Evolutionary conservation across 2,888 invertebrate species (phyloP), one percentile per base, ranked within the genome.

Genomic region (Drosophila yooni): DNA sequence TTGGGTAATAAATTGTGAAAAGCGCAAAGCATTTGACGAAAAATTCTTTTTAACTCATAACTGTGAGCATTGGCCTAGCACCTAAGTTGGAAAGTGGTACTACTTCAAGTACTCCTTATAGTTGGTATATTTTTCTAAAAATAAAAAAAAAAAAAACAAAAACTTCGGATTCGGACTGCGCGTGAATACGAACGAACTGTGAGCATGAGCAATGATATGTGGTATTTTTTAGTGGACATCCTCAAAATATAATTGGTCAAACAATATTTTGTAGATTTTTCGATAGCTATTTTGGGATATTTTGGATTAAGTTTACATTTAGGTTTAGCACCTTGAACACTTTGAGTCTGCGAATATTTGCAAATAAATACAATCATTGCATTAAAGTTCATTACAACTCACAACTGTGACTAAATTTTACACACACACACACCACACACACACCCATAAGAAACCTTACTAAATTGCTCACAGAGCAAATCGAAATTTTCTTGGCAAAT

Each of bases 21-120:
- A 60, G 54, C 66, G 54, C 64, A 46, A 46, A 73, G 68, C 70
- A 74, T 46, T 67, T 71, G 48, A 63, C 56, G 54, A 65, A 64
- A 38, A n/a, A 15, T 25, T 46, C 54, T 67, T 79, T 69, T 56
- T 56, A 77, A 90, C 90, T 91, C 84, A 83, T 65, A 91, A 87
- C 91, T 91, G 91, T 91, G 91, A 91, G 88, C 80, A 86, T 88
- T 85, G 75, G 88, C 81, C 76, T 83, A 86, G 89, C 74, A 77
- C 59, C 74, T 89, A 81, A 87, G 77, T 89, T 84, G 67, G 68
- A 67, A 78, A 69, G 60, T 64, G 61, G 63, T 36, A 43, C 40
- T 31, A 2, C 58, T 46, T 46, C 4, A 52, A 52, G 57, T 58
- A 65, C 70, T 53, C 71, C 71, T 74, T 73, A 73, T 67, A 70